A percentile compares a stretch with the other conserved stretches of the same genome.
phyloP scores from a whole-genome alignment of 2,113 vertebrate genomes.

The Cyanoramphus novaezelandiae region DNA sequence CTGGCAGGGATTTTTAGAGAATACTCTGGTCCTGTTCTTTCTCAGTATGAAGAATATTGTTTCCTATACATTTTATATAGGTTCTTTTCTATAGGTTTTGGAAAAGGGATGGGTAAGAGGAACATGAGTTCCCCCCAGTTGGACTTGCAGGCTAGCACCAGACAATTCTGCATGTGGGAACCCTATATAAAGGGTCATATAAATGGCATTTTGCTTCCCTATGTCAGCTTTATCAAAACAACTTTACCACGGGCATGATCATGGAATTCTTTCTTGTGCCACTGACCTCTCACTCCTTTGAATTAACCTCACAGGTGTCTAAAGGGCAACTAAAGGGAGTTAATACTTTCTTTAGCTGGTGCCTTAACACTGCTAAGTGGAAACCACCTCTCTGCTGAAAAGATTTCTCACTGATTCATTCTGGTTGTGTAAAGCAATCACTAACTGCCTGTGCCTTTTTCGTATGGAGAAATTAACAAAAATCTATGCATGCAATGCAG shows the following conservation, averaged over 20 bases:
- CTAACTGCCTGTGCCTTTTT: not conserved
- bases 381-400: not conserved
- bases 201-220: not conserved
- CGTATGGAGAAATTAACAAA: not conserved
- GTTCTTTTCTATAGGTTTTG: not conserved
- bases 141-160: accelerated
- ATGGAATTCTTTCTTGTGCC: not conserved
- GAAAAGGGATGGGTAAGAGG: not conserved
- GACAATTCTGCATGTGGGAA: not conserved
- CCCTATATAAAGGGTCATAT: not conserved
- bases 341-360: not conserved
- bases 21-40: not conserved
- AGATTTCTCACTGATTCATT: not conserved
- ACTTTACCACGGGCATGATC: not conserved
- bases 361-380: not conserved
- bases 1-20: not conserved
- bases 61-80: not conserved
- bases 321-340: not conserved
- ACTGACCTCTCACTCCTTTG: not conserved
- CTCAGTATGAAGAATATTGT: not conserved
- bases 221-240: not conserved
- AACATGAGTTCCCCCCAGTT: not conserved
- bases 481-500: not conserved
- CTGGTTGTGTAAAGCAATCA: not conserved
- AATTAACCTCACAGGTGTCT: not conserved